phyloP scores from a whole-genome alignment of 37 sponge, comb jelly and placozoan genomes.

The Amphimedon queenslandica region DNA sequence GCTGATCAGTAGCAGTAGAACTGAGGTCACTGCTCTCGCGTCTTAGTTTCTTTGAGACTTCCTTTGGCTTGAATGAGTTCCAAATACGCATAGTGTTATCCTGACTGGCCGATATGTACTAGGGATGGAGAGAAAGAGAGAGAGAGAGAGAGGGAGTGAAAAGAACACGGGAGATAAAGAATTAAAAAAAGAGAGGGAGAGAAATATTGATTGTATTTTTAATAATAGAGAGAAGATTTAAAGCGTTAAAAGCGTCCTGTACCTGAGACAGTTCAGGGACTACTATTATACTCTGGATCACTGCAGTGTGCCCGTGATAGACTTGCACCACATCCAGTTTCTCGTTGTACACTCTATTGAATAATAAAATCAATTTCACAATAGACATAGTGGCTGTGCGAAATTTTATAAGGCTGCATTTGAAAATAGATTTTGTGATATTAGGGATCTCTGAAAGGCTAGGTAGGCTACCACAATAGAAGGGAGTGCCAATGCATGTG shows the following conservation, averaged over 20 bases:
- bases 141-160: constrained; percentile 6
- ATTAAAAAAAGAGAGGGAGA: too few relatives aligned
- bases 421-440: too few relatives aligned
- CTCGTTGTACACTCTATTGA: constrained; percentile 41
- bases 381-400: too few relatives aligned
- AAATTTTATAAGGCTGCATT: too few relatives aligned
- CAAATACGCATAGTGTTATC: constrained; percentile 67
- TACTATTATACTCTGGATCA: constrained; percentile 40
- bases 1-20: too few relatives aligned
- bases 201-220: neutral
- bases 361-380: too few relatives aligned
- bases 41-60: too few relatives aligned
- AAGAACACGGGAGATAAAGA: neutral
- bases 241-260: neutral
- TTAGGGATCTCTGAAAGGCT: too few relatives aligned
- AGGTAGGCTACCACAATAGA: too few relatives aligned
- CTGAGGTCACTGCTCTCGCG: too few relatives aligned
- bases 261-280: constrained; percentile 74
- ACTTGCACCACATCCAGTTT: constrained; percentile 40
- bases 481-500: too few relatives aligned
- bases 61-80: constrained; percentile 21
- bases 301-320: constrained; percentile 53
- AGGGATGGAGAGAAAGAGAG: neutral
- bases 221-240: neutral
- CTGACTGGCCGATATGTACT: constrained; percentile 69